Evolutionary conservation across 2,888 invertebrate species (phyloP).

Genomic region (Electrophaes corylata): DNA sequence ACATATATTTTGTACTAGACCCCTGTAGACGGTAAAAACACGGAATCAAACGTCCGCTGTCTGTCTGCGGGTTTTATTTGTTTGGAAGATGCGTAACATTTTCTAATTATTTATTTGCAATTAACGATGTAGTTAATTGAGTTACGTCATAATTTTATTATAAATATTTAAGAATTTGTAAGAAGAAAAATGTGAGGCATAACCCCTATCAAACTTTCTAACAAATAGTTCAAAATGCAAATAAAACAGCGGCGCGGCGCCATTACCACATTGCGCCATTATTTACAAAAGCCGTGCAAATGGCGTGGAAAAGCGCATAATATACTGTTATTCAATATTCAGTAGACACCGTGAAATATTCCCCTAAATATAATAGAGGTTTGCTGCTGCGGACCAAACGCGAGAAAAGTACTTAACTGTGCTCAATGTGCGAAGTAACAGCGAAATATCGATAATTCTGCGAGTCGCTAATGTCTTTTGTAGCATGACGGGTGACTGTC

Average conservation of each 20-base stretch:
- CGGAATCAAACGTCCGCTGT: too few species aligned
- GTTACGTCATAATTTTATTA: too few species aligned
- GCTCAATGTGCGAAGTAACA: background rate
- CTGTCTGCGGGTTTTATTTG: too few species aligned
- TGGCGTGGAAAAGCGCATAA: conserved; percentile 45
- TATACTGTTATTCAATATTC: conserved; percentile 48
- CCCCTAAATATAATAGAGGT: conserved; percentile 21
- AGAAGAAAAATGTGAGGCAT: too few species aligned
- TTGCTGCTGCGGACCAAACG: background rate
- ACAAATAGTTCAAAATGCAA: conserved; percentile 5
- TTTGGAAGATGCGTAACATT: too few species aligned
- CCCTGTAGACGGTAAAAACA: too few species aligned
- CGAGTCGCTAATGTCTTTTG: too few species aligned
- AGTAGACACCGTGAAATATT: conserved; percentile 39
- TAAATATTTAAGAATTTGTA: too few species aligned
- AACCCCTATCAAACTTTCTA: background rate
- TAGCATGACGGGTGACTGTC: too few species aligned
- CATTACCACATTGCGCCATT: conserved; percentile 38
- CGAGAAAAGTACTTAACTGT: background rate
- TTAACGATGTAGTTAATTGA: too few species aligned
- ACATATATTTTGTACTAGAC: too few species aligned
- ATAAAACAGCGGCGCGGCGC: conserved; percentile 16
- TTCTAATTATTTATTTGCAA: too few species aligned
- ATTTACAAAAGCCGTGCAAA: conserved; percentile 51
- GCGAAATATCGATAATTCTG: background rate